Conservation (phyloP, 2,113 vertebrate genomes). For the Salvelinus sp. region DNA sequence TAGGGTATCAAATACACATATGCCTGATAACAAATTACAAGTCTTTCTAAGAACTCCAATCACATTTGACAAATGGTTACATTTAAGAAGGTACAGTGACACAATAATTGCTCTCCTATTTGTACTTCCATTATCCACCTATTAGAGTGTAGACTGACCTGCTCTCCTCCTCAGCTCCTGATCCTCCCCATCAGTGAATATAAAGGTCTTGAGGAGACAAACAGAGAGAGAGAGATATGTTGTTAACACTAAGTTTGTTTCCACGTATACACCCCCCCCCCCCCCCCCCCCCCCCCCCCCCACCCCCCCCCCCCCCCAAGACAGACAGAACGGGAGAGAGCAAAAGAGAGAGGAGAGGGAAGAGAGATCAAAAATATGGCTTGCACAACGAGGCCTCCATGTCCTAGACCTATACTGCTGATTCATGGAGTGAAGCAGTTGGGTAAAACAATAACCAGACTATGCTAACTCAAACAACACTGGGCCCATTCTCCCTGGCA, state of each 20-base stretch:
- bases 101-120: background rate
- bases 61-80: background rate
- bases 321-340: background rate
- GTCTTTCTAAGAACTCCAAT: background rate
- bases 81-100: background rate
- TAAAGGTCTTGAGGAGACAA: slow-evolving; percentile 82
- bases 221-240: background rate
- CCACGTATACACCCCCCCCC: too few species aligned
- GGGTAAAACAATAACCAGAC: slow-evolving; percentile 1
- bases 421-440: background rate
- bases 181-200: slow-evolving; percentile 95
- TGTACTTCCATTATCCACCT: background rate
- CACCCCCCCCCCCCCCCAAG: too few species aligned
- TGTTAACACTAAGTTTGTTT: slow-evolving; percentile 4
- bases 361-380: background rate
- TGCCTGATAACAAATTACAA: background rate
- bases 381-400: background rate
- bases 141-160: slow-evolving; percentile 65
- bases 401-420: background rate
- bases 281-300: too few species aligned
- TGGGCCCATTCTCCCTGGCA: background rate
- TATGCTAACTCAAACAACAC: background rate
- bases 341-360: background rate
- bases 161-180: slow-evolving; percentile 79
- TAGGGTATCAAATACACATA: too few species aligned